Evolutionary conservation across 2,113 vertebrate species (phyloP).

Genomic region (Jaculus jaculus): DNA sequence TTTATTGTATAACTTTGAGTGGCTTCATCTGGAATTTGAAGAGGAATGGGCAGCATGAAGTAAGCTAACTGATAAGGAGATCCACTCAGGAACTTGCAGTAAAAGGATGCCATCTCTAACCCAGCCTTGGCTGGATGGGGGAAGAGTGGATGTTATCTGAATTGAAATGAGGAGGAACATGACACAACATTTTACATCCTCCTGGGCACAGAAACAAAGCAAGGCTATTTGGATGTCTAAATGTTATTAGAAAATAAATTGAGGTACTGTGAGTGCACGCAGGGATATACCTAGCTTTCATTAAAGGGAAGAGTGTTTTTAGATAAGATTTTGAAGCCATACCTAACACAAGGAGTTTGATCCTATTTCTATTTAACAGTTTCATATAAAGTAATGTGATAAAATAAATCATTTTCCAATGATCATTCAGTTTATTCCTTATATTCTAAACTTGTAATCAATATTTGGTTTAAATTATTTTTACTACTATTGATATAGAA

Average conservation of each 20-base stretch:
- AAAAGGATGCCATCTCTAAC: not conserved
- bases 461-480: not conserved
- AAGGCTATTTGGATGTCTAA: not conserved
- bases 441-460: not conserved
- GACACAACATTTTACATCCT: not conserved
- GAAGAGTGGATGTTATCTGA: not conserved
- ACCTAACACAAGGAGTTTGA: not conserved
- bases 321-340: too few species aligned
- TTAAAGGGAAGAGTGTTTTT: not conserved
- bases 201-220: not conserved
- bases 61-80: too few species aligned
- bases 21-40: not conserved
- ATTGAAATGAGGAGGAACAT: not conserved
- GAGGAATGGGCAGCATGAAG: too few species aligned
- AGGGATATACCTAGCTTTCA: not conserved
- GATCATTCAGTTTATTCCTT: not conserved
- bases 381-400: not conserved
- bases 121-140: not conserved
- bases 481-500: not conserved
- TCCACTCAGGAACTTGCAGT: too few species aligned
- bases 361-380: not conserved
- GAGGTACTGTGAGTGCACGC: not conserved
- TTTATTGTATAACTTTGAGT: not conserved
- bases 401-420: constrained; percentile 25
- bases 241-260: not conserved